phyloP scores from a whole-genome alignment of 1,140 invertebrate species.

The Ceratosolen solmsi region DNA sequence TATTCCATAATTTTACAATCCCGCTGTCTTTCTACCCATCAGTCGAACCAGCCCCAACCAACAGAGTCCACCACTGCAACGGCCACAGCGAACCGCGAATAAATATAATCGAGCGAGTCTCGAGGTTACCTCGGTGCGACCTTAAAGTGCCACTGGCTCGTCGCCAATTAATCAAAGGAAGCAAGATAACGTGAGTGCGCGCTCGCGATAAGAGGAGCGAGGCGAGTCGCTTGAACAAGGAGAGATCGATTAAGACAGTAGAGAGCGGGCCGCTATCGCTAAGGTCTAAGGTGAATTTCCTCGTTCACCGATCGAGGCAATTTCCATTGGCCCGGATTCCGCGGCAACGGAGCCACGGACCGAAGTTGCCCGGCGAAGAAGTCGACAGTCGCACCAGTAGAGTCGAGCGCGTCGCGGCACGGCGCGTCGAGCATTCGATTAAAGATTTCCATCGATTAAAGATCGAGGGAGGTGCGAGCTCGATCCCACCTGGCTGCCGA shows the following conservation, averaged over 20 bases:
- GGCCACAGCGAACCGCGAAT: too few species aligned
- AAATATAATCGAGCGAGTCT: too few species aligned
- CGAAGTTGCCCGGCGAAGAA: neutral
- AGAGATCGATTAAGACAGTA: conserved; percentile 11
- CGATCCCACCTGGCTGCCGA: neutral
- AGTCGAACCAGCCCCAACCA: too few species aligned
- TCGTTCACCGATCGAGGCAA: conserved; percentile 35
- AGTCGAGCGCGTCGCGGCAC: neutral
- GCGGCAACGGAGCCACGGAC: neutral
- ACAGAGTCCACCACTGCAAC: too few species aligned
- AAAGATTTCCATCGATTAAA: too few species aligned
- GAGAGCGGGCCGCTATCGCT: neutral
- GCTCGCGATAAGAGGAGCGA: neutral
- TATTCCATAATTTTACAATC: too few species aligned
- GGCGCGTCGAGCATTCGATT: neutral
- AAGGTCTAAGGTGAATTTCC: conserved; percentile 43
- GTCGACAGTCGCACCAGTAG: neutral
- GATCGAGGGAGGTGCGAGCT: neutral
- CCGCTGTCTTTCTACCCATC: too few species aligned
- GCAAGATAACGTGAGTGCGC: neutral
- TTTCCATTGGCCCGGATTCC: conserved; percentile 11
- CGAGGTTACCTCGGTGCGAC: too few species aligned
- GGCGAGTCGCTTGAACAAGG: neutral
- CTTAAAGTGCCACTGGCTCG: neutral
- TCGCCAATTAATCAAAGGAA: conserved; percentile 16